phyloP scores from a whole-genome alignment of 2,113 vertebrate species.

The Saguinus imperator region DNA sequence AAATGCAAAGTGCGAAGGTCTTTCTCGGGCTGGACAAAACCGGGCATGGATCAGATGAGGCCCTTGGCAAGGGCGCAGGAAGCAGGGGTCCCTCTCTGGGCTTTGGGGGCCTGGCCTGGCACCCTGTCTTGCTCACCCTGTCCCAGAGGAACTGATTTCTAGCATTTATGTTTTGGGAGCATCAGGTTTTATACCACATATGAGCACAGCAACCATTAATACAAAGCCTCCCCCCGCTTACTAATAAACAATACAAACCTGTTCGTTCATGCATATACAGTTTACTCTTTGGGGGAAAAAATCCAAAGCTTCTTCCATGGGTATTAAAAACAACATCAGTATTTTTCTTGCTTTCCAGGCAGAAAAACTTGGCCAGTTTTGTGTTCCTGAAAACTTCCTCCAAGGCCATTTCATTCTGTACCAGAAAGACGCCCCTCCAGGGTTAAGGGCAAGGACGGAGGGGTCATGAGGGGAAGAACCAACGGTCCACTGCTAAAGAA shows the following conservation, averaged over 20 bases:
- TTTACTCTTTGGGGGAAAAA: neutral
- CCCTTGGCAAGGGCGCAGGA: neutral
- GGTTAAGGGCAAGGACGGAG: neutral
- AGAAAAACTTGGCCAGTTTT: neutral
- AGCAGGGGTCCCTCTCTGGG: neutral
- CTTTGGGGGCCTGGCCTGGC: neutral
- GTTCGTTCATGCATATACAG: no score
- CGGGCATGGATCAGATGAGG: rapidly evolving
- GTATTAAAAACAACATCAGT: neutral
- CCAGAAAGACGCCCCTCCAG: neutral
- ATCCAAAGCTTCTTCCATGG: neutral
- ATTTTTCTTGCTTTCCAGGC: neutral
- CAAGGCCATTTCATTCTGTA: neutral
- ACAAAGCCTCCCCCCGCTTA: neutral
- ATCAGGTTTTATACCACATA: neutral
- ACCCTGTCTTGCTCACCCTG: neutral
- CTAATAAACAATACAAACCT: neutral
- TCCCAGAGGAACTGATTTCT: neutral
- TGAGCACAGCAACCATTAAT: neutral
- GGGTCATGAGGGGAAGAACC: no score
- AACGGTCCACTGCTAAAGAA: neutral
- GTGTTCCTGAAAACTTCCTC: neutral
- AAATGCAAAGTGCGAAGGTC: neutral
- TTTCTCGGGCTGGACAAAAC: neutral
- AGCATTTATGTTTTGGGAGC: neutral